Conservation (phyloP, 2,797 vertebrate genomes). For the Saxicola maurus region DNA sequence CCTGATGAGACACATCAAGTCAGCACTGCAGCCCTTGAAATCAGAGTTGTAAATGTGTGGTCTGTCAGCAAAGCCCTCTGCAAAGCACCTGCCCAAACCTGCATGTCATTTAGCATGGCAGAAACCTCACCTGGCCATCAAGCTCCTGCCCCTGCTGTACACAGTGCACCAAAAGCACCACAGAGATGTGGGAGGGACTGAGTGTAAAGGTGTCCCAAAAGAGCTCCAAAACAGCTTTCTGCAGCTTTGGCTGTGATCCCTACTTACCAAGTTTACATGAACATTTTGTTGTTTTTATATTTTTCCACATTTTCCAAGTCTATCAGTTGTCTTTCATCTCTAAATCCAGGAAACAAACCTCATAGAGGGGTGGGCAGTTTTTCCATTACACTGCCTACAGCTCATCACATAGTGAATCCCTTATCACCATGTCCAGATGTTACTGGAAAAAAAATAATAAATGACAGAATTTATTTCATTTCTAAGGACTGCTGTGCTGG, state of each 20-base stretch:
- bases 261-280: not conserved
- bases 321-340: not conserved
- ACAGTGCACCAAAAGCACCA: not conserved
- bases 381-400: not conserved
- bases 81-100: not conserved
- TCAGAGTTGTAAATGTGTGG: not conserved
- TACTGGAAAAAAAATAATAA: not conserved
- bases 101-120: fast-evolving
- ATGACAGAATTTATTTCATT: not conserved
- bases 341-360: not conserved
- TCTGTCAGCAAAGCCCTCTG: not conserved
- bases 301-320: not conserved
- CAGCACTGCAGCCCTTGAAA: not conserved
- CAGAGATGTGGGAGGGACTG: not conserved
- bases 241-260: not conserved
- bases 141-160: not conserved
- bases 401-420: not conserved
- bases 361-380: not conserved
- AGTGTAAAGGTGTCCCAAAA: not conserved
- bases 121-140: not conserved
- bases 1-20: not conserved
- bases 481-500: not conserved
- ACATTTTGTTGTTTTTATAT: not conserved
- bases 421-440: not conserved
- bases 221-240: not conserved